Conservation (phyloP, 2,113 vertebrate genomes). For the Gorsachius goisagi region DNA sequence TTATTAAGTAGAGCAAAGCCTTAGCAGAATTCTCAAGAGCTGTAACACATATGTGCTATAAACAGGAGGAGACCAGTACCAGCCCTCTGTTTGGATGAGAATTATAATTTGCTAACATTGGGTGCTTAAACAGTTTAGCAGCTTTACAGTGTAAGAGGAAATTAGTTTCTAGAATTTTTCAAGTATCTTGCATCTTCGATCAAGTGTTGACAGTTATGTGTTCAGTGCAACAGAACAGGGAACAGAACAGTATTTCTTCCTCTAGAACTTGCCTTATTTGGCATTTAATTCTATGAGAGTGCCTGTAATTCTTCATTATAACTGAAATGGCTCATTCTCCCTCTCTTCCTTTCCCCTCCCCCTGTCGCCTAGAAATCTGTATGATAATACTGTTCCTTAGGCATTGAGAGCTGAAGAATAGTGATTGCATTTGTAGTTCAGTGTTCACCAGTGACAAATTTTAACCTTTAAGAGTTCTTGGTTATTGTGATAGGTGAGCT, state of each 20-base stretch:
- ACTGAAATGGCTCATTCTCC: not conserved
- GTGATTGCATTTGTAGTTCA: not conserved
- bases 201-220: not conserved
- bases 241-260: not conserved
- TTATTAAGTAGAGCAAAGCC: not conserved
- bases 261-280: not conserved
- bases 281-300: not conserved
- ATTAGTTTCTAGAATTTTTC: not conserved
- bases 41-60: not conserved
- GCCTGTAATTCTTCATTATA: not conserved
- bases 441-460: not conserved
- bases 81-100: fast-evolving
- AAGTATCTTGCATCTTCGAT: not conserved
- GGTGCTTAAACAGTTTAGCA: not conserved
- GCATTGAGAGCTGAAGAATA: not conserved
- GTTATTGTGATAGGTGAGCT: not conserved
- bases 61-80: not conserved
- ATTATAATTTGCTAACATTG: not conserved
- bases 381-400: not conserved
- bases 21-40: not conserved
- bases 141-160: not conserved
- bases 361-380: not conserved
- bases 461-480: not conserved
- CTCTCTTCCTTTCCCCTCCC: not conserved
- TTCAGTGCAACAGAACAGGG: not conserved